phyloP scores from a whole-genome alignment of 2,113 vertebrate genomes.

The Galbula dea region DNA sequence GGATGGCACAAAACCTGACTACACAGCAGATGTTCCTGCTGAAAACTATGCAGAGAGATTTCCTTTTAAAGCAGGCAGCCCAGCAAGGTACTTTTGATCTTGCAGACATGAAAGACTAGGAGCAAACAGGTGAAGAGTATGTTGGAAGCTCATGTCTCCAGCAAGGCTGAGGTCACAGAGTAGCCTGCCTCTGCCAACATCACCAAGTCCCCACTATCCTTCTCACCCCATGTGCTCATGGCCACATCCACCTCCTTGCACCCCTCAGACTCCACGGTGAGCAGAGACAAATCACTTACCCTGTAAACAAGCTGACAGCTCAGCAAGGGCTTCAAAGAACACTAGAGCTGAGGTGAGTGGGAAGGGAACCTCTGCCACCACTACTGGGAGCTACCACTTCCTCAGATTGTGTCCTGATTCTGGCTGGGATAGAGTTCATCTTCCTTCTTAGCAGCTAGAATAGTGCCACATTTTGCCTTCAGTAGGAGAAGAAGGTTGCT shows the following conservation, averaged over 20 bases:
- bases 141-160: background rate
- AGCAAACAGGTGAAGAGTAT: background rate
- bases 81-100: background rate
- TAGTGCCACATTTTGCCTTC: background rate
- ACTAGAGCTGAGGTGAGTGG: background rate
- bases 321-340: background rate
- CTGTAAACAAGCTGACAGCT: background rate
- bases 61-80: background rate
- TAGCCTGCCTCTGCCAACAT: background rate
- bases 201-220: background rate
- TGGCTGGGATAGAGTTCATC: background rate
- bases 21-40: background rate
- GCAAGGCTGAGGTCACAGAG: background rate
- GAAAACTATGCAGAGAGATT: background rate
- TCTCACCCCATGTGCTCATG: background rate
- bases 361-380: background rate
- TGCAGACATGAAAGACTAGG: background rate
- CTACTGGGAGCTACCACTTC: background rate
- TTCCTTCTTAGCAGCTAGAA: background rate
- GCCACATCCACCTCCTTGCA: background rate
- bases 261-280: fast-evolving
- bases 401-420: background rate
- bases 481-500: background rate
- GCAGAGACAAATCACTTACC: background rate
- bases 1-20: background rate